Evolutionary conservation across 2,113 vertebrate genomes (phyloP), one percentile per base, ranked within the genome.

Genomic region (Sturnus vulgaris): DNA sequence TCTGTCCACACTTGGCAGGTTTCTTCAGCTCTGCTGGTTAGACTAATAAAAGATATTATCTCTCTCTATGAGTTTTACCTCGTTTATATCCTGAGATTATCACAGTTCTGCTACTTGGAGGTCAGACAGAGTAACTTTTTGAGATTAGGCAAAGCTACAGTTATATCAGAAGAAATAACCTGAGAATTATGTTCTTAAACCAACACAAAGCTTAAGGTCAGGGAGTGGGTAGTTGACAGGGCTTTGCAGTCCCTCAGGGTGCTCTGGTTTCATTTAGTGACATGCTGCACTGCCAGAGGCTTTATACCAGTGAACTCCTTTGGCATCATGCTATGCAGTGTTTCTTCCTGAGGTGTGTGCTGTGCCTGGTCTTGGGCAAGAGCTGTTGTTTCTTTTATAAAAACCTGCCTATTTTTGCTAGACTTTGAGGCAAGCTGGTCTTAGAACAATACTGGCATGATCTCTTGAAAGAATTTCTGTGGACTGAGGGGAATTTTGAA

Each of bases 1-100:
- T 94, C 75, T 90, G 85, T 80, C 66, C 85, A 80, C 46, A 57
- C 50, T 96, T 94, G 92, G 92, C 90, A 88, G 46, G 23, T 90
- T 91, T 90, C 93, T 93, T 80, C 63, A 86, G 75, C 88, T 92
- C 71, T 83, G 55, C 31, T 0, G 2, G 59, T 90, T 90, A 92
- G 50, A 86, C 88, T 92, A 86, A 92, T 77, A 82, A 72, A 91
- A 88, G 82, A 85, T 82, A 40, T 19, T 95, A 59, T 92, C 75
- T 90, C 53, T 59, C 47, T 40, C 65, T 53, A 0, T 27, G 63
- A 90, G 71, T 71, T 90, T 92, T 82, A 49, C 71, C 59, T 65
- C 5, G 0, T 37, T 92, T 86, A 39, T 84, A 75, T 75, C 42
- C 81, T 75, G 80, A 80, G 66, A 73, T 92, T 93, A 90, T 88